phyloP scores from a whole-genome alignment of 1,140 invertebrate genomes.

The Pseudomyrmex sp. region DNA sequence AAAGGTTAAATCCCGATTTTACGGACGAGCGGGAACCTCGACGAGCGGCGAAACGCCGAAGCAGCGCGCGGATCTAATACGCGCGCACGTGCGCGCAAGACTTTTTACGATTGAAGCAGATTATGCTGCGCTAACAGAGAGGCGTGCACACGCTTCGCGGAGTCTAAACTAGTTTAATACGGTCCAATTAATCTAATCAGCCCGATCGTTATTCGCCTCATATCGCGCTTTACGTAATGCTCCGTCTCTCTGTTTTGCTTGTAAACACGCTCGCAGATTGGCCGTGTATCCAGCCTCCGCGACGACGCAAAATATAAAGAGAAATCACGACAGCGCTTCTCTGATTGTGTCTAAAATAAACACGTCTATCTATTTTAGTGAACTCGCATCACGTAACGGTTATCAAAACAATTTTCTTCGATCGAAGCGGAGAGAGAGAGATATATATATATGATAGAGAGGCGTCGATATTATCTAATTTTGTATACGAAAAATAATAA shows the following conservation, averaged over 20 bases:
- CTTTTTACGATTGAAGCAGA: constrained; percentile 14
- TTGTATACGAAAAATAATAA: too few species aligned
- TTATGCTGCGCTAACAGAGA: constrained; percentile 29
- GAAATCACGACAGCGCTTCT: constrained; percentile 11
- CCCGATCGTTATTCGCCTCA: constrained; percentile 66
- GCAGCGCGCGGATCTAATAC: neutral
- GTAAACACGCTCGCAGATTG: constrained; percentile 40
- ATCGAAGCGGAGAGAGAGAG: neutral
- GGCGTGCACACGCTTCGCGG: constrained; percentile 19
- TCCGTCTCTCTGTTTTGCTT: constrained; percentile 20
- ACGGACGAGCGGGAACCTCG: too few species aligned
- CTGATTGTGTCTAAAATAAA: constrained; percentile 28
- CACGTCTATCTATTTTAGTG: constrained; percentile 24
- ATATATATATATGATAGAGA: too few species aligned
- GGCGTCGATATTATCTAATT: too few species aligned
- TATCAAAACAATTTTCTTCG: constrained; percentile 2
- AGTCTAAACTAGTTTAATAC: constrained; percentile 71
- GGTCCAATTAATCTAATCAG: constrained; percentile 72
- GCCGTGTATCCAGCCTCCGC: neutral
- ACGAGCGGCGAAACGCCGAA: constrained; percentile 7
- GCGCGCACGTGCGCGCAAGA: neutral
- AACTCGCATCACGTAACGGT: constrained; percentile 10
- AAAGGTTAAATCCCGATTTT: too few species aligned
- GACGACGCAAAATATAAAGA: constrained; percentile 21
- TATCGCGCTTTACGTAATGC: constrained; percentile 59